Evolutionary conservation across 2,797 vertebrate species (phyloP), one percentile per base, ranked within the genome.

Genomic region (Enteromius unitaeniatus): DNA sequence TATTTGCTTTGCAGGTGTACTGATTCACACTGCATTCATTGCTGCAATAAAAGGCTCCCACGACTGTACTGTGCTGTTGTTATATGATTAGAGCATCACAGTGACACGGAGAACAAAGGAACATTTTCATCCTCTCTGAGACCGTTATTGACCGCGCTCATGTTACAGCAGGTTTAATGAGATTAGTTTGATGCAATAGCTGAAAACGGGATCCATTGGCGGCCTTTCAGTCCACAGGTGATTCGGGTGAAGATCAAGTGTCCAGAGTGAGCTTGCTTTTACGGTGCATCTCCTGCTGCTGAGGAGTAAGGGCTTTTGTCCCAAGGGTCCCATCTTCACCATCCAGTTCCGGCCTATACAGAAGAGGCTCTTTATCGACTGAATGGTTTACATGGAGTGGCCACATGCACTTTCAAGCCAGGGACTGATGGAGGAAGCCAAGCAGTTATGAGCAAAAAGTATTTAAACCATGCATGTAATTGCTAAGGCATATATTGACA

Each of bases 321-420:
- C 51, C 78, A 42, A 70, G 82, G 75, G 84, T 79, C 47, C 31
- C 26, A 45, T 86, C 34, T 74, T 47, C 78, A n/a, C 47, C 40
- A 42, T 70, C 55, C 55, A 79, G 23, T 76, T 60, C 76, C 78
- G 79, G 34, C 34, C 37, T 78, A 45, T 67, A 64, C n/a, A 4
- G 60, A 81, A 81, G 37, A 84, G 67, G 60, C 28, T n/a, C 62
- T 86, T 80, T 86, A 40, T 74, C 83, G 62, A 58, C 75, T 75
- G 19, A 34, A 45, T 37, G 64, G 3, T 78, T 45, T 86, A 45
- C 83, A 78, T 62, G 28, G 55, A 51, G 73, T 77, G 19, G 23
- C 34, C 19, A n/a, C 4, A 31, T 83, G 37, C 64, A 77, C 49
- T 74, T 78, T 78, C 28, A 53, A 11, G 60, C 47, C 68, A 21